Conservation (phyloP, 2,888 invertebrate genomes). For the Imbricaverruca yamaguchii region DNA sequence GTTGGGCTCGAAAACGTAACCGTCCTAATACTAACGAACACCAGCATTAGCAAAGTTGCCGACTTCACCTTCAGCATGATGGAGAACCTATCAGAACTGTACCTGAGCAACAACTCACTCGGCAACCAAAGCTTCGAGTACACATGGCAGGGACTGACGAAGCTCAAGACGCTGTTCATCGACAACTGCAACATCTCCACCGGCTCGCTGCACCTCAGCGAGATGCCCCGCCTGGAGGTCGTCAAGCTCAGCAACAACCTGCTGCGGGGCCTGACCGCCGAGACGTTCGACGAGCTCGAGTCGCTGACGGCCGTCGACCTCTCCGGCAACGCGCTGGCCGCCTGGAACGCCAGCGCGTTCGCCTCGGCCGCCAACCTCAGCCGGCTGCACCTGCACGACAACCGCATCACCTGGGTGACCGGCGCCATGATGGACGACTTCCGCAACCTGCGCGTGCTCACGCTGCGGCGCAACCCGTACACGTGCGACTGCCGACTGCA, state of each 20-base stretch:
- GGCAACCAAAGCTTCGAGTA: background rate
- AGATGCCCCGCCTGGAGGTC: background rate
- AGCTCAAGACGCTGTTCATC: background rate
- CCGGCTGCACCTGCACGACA: background rate
- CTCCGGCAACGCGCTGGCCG: background rate
- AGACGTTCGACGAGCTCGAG: background rate
- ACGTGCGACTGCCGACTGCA: background rate
- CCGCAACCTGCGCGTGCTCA: background rate
- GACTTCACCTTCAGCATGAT: background rate
- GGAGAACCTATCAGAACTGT: background rate
- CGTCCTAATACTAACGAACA: background rate
- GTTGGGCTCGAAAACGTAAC: slow-evolving; percentile 1
- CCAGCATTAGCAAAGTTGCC: background rate
- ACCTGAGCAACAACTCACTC: background rate
- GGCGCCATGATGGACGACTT: background rate
- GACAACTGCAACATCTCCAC: background rate
- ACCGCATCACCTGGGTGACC: background rate
- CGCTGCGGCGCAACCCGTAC: background rate
- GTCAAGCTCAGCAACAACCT: background rate
- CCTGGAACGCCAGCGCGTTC: background rate
- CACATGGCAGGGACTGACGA: background rate
- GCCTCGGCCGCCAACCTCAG: background rate
- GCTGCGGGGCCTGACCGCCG: background rate
- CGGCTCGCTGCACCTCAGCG: background rate
- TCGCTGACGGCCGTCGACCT: background rate